phyloP scores from a whole-genome alignment of 1,140 invertebrate species.

The Drosophila leontia region DNA sequence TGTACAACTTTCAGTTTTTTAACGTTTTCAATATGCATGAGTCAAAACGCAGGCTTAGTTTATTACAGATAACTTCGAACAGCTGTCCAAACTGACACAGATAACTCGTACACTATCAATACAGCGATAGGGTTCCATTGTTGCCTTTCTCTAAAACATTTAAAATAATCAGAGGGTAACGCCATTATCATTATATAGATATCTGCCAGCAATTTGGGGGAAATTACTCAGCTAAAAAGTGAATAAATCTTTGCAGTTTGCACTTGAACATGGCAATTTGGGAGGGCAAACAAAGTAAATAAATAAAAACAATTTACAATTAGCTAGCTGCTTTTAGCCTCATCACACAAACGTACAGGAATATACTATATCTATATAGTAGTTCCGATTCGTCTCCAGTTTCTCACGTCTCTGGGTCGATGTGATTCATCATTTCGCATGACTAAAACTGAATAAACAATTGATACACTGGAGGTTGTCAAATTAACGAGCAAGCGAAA shows the following conservation, averaged over 20 bases:
- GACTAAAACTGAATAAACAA: conserved; percentile 35
- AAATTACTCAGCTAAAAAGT: conserved; percentile 23
- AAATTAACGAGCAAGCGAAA: conserved; percentile 16
- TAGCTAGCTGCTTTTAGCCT: conserved; percentile 55
- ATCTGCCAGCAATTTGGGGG: conserved; percentile 4
- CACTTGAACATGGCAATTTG: conserved; percentile 51
- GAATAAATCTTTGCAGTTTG: conserved; percentile 38
- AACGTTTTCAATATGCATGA: conserved; percentile 58
- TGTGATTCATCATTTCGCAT: conserved; percentile 58
- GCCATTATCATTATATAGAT: background rate
- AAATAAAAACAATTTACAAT: conserved; percentile 50
- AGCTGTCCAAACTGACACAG: conserved; percentile 53
- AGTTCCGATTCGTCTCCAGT: conserved; percentile 33
- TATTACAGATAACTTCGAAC: conserved; percentile 4
- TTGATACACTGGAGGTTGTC: conserved; percentile 3
- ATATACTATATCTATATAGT: conserved; percentile 22
- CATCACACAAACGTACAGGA: conserved; percentile 19
- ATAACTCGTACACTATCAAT: background rate
- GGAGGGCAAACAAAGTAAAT: conserved; percentile 32
- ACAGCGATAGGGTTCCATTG: background rate
- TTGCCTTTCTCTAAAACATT: conserved; percentile 4
- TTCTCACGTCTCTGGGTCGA: conserved; percentile 51
- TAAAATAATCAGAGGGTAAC: background rate
- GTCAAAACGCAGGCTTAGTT: conserved; percentile 1
- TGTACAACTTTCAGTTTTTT: conserved; percentile 33